Evolutionary conservation across 2,888 invertebrate species (phyloP).

Genomic region (Drosophila paramelanica): DNA sequence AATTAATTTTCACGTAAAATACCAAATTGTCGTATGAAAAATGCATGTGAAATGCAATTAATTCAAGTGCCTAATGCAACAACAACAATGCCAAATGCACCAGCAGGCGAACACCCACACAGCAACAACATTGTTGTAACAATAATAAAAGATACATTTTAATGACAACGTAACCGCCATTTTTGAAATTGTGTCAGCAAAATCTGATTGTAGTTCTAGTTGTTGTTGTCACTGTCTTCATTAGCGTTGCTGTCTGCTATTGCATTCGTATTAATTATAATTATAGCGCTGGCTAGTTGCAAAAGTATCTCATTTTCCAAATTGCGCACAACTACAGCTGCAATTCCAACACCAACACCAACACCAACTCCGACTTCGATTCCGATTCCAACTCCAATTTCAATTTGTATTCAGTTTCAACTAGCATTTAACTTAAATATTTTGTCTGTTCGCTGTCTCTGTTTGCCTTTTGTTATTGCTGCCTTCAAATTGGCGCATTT

Average conservation of each 20-base stretch:
- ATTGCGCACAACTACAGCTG: slow-evolving; percentile 55
- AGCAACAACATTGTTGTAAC: slow-evolving; percentile 46
- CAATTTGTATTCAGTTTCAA: slow-evolving; percentile 51
- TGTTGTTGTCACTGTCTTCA: slow-evolving; percentile 18
- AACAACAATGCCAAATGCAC: slow-evolving; percentile 14
- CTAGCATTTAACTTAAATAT: slow-evolving; percentile 75
- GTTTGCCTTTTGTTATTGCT: slow-evolving; percentile 37
- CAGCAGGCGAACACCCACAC: slow-evolving; percentile 17
- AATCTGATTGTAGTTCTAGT: slow-evolving; percentile 30
- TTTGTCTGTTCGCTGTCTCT: slow-evolving; percentile 60
- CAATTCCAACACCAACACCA: slow-evolving; percentile 20
- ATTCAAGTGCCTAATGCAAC: slow-evolving; percentile 60
- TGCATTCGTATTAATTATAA: slow-evolving; percentile 73
- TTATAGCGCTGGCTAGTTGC: slow-evolving; percentile 69
- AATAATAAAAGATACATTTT: slow-evolving; percentile 63
- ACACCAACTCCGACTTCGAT: slow-evolving; percentile 14
- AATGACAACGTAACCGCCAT: slow-evolving; percentile 73
- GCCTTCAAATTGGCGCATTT: slow-evolving; percentile 77
- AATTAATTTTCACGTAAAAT: slow-evolving; percentile 70
- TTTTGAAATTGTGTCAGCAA: slow-evolving; percentile 69
- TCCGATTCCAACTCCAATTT: slow-evolving; percentile 40
- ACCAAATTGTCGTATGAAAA: slow-evolving; percentile 56
- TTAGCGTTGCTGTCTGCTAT: slow-evolving; percentile 20
- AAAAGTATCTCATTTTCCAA: slow-evolving; percentile 78
- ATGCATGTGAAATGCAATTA: slow-evolving; percentile 76